Evolutionary conservation across 2,797 vertebrate species (phyloP).

Genomic region (Eospalax fontanierii): DNA sequence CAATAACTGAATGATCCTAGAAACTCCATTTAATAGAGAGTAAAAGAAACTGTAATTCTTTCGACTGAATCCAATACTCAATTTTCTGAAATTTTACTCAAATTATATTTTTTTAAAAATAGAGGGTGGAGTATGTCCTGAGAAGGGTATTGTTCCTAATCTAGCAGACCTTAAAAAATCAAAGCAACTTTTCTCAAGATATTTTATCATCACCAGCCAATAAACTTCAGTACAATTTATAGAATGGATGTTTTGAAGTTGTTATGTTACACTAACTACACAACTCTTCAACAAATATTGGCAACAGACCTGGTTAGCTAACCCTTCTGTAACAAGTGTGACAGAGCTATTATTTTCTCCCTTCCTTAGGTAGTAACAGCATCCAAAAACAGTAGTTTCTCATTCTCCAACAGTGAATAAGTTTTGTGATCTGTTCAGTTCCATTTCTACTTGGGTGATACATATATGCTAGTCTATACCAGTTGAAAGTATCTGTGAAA

Average conservation of each 20-base stretch:
- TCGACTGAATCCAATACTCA: background rate
- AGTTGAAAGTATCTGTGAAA: background rate
- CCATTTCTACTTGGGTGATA: background rate
- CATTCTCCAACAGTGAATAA: background rate
- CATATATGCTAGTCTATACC: background rate
- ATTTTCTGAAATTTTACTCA: background rate
- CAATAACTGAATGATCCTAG: background rate
- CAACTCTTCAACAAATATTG: background rate
- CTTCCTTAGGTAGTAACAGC: background rate
- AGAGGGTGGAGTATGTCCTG: background rate
- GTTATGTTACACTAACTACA: background rate
- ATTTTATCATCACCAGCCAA: background rate
- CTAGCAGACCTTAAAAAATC: background rate
- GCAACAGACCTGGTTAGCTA: background rate
- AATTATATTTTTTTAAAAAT: background rate
- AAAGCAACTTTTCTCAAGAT: background rate
- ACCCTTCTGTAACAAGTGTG: background rate
- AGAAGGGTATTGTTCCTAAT: background rate
- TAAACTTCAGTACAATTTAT: background rate
- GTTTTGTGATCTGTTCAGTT: background rate
- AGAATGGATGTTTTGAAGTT: background rate
- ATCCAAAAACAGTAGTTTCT: background rate
- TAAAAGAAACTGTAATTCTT: background rate
- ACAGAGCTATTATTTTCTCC: background rate
- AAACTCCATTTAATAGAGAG: background rate